These are phyloP conservation scores for Gallinago media DNA, from an alignment of 2,113 vertebrate genomes.

Conservation along the genomic window DNA sequence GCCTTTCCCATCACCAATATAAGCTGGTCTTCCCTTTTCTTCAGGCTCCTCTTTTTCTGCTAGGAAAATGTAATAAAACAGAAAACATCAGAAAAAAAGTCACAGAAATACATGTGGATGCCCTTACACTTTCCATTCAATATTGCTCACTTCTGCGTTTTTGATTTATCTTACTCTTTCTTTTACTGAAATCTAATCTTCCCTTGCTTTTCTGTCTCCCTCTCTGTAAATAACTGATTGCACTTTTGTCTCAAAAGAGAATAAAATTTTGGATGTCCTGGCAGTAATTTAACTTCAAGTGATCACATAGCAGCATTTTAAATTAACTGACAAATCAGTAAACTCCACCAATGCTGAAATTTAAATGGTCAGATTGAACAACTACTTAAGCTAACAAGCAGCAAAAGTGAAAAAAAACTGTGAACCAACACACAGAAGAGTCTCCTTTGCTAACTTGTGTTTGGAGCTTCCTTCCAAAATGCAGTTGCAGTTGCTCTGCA, in stretches of 20 bases:
- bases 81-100: neutral
- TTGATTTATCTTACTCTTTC: neutral
- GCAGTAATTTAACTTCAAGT: neutral
- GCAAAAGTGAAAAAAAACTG: rapidly evolving
- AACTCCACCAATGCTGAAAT: neutral
- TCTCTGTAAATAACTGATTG: neutral
- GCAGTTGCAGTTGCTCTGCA: neutral
- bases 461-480: neutral
- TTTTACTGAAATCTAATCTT: neutral
- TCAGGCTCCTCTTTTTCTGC: neutral
- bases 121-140: neutral
- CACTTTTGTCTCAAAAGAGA: neutral
- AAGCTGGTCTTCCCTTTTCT: neutral
- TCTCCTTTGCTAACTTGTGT: neutral
- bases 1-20: neutral
- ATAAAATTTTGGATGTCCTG: neutral
- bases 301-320: neutral
- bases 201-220: neutral
- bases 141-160: neutral
- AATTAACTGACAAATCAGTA: neutral
- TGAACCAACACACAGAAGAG: neutral
- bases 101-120: neutral
- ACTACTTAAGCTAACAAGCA: neutral
- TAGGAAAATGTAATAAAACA: neutral
- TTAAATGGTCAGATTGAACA: neutral